Percentiles rank a stretch among this genome's conserved stretches.
Evolutionary conservation across 2,797 vertebrate species (phyloP).

Genomic region (Mionectes olivaceus): DNA sequence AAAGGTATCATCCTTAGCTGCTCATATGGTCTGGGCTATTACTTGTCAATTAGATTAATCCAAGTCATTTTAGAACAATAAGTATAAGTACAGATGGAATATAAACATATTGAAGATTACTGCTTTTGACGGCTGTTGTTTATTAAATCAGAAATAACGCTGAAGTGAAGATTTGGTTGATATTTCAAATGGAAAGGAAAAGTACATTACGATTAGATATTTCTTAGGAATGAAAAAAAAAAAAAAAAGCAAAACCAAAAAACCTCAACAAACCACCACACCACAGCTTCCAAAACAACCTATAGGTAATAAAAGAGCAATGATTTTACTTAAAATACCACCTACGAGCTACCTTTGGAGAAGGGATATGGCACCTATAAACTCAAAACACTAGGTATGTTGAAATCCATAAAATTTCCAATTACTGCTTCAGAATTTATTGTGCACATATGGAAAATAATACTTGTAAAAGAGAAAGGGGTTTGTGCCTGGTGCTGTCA

Average conservation of each 20-base stretch:
- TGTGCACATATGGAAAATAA: constrained; percentile 88
- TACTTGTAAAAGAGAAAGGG: constrained; percentile 87
- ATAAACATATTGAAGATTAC: constrained; percentile 50
- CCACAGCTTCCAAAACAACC: background rate
- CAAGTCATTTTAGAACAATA: constrained; percentile 57
- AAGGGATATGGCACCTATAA: constrained; percentile 71
- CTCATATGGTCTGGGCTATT: constrained; percentile 24
- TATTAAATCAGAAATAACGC: constrained; percentile 49
- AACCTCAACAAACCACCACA: background rate
- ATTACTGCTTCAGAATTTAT: constrained; percentile 85
- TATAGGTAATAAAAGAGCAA: background rate
- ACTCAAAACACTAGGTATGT: constrained; percentile 75
- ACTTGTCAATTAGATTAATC: constrained; percentile 42
- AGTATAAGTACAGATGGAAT: constrained; percentile 49
- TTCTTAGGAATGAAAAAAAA: background rate
- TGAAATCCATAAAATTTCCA: constrained; percentile 85
- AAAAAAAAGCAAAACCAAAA: accelerated
- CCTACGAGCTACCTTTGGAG: constrained; percentile 66
- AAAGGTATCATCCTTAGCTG: constrained; percentile 60
- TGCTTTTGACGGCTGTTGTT: background rate
- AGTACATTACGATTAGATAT: constrained; percentile 6
- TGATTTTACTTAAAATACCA: constrained; percentile 41
- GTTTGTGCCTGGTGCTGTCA: constrained; percentile 86
- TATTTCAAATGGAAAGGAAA: constrained; percentile 14
- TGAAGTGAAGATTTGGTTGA: background rate